phyloP scores from a whole-genome alignment of 2,113 vertebrate genomes.

The Grallaria varia region DNA sequence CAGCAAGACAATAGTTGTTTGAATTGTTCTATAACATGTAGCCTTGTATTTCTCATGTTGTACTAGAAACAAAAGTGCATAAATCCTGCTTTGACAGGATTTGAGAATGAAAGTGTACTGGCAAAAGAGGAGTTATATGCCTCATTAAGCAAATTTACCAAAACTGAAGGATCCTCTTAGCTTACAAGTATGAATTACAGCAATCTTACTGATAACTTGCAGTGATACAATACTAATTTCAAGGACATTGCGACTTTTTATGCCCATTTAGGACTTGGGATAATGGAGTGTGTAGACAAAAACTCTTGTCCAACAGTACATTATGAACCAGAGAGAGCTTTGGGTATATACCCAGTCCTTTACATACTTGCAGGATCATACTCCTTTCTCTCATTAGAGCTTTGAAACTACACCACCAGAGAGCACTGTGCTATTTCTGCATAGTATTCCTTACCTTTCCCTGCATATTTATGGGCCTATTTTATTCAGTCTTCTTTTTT shows the following conservation, averaged over 20 bases:
- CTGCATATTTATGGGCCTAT: neutral
- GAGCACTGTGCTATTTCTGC: constrained; percentile 11
- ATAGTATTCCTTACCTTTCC: neutral
- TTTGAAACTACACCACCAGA: neutral
- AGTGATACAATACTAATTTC: neutral
- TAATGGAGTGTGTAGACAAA: neutral
- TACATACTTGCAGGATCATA: neutral
- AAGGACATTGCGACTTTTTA: neutral
- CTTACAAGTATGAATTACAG: neutral
- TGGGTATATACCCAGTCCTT: neutral
- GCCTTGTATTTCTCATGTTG: neutral
- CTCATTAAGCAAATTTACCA: neutral
- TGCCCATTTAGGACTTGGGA: neutral
- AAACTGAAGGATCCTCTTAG: neutral
- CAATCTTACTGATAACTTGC: neutral
- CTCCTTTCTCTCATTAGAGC: neutral
- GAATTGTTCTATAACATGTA: constrained; percentile 18
- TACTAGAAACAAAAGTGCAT: neutral
- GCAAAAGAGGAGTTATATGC: neutral
- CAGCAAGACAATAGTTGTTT: neutral
- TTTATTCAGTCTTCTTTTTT: neutral
- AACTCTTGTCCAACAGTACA: neutral
- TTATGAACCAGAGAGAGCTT: neutral
- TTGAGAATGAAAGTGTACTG: constrained; percentile 6
- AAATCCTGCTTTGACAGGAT: constrained; percentile 15